phyloP scores from a whole-genome alignment of 2,797 vertebrate genomes.

The Spea hammondii region DNA sequence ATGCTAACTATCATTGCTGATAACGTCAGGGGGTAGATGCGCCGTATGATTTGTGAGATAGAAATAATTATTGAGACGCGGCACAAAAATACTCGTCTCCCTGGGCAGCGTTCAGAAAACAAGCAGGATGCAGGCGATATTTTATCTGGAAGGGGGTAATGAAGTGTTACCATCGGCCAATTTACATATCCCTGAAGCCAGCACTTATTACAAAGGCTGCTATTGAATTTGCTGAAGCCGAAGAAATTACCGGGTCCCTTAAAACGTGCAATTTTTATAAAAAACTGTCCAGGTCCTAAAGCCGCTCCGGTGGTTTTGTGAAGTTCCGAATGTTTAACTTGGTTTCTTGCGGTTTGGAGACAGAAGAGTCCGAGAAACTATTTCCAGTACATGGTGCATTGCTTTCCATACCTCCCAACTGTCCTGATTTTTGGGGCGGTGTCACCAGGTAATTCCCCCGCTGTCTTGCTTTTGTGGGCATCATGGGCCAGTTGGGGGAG shows the following conservation, averaged over 20 bases:
- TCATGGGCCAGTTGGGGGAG: too few species aligned
- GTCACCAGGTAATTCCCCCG: too few species aligned
- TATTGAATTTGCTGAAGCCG: constrained; percentile 42
- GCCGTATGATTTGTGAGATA: background rate
- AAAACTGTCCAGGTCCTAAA: constrained; percentile 1
- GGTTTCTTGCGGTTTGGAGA: background rate
- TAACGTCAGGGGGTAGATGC: background rate
- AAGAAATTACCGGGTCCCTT: constrained; percentile 40
- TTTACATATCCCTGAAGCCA: constrained; percentile 45
- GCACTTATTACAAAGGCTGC: constrained; percentile 46
- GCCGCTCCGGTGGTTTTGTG: background rate
- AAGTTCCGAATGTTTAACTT: background rate
- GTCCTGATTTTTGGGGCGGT: too few species aligned
- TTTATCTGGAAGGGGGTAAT: constrained; percentile 32
- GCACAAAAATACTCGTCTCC: background rate
- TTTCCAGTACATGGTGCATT: background rate
- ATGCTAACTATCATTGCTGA: too few species aligned
- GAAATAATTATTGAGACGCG: background rate
- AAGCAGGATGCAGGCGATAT: constrained; percentile 35
- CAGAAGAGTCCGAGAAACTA: background rate
- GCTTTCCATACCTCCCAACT: too few species aligned
- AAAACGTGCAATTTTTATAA: constrained; percentile 20
- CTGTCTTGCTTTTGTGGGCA: too few species aligned
- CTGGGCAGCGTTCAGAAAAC: background rate
- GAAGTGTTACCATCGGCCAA: constrained; percentile 38